Percentiles rank a stretch among this genome's conserved stretches.
These are phyloP conservation scores for Bedellia somnulentella DNA, from an alignment of 2,888 invertebrate species.

Conservation along the genomic window DNA sequence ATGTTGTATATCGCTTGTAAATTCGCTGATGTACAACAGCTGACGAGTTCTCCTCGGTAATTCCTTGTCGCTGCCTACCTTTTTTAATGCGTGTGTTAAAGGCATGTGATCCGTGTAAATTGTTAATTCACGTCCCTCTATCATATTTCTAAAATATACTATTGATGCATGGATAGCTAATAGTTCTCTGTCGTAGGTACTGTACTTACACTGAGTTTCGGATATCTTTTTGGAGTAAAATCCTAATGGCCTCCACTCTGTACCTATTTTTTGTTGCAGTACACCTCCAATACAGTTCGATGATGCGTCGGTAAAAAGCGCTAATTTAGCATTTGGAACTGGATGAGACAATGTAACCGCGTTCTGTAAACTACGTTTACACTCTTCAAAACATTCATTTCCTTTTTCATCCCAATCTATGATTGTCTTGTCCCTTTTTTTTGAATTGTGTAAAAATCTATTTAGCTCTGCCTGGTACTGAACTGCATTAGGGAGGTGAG, in stretches of 20 bases:
- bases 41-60: slow-evolving; percentile 9
- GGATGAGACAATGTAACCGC: slow-evolving; percentile 3
- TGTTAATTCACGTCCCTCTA: slow-evolving; percentile 5
- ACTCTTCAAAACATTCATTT: slow-evolving; percentile 1
- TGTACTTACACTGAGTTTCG: slow-evolving; percentile 4
- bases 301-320: background rate
- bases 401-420: too few species aligned
- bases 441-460: slow-evolving; percentile 1
- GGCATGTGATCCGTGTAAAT: slow-evolving; percentile 10
- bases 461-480: slow-evolving; percentile 6
- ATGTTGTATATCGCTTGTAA: slow-evolving; percentile 7
- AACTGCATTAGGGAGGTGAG: slow-evolving; percentile 4
- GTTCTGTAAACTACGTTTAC: background rate
- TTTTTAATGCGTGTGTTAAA: slow-evolving; percentile 9
- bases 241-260: slow-evolving; percentile 5
- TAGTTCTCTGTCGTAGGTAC: too few species aligned
- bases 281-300: background rate
- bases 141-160: slow-evolving; percentile 5
- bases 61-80: too few species aligned
- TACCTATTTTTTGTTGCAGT: background rate
- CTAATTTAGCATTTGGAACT: background rate
- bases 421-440: too few species aligned
- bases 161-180: too few species aligned
- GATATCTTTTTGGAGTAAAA: slow-evolving; percentile 5
- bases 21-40: slow-evolving; percentile 10